Conservation (phyloP, 2,797 vertebrate species). For the Danionella dracula region DNA sequence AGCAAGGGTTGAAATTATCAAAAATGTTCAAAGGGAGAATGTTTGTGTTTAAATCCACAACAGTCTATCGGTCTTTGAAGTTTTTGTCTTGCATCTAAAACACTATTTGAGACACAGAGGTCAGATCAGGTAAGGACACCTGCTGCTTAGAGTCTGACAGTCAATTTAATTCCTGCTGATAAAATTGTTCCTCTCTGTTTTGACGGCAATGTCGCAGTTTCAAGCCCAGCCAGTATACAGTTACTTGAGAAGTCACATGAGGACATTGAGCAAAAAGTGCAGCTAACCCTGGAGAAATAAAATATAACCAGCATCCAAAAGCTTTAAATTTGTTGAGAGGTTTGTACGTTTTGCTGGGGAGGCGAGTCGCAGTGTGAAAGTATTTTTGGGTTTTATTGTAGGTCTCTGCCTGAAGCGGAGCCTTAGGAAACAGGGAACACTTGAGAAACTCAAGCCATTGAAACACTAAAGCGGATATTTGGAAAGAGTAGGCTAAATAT, state of each 20-base stretch:
- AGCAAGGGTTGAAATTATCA: too few species aligned
- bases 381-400: neutral
- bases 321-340: neutral
- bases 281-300: neutral
- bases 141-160: slow-evolving; percentile 40
- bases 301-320: neutral
- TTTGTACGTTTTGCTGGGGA: slow-evolving; percentile 13
- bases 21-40: neutral
- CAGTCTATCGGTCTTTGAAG: slow-evolving; percentile 21
- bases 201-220: slow-evolving; percentile 14
- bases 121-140: slow-evolving; percentile 44
- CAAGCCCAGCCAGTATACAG: neutral
- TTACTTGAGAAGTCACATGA: neutral
- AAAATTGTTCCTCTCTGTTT: slow-evolving; percentile 16
- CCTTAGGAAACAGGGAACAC: slow-evolving; percentile 27
- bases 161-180: slow-evolving; percentile 46
- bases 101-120: slow-evolving; percentile 42
- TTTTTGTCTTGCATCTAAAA: slow-evolving; percentile 46
- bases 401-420: slow-evolving; percentile 21
- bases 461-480: slow-evolving; percentile 52
- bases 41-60: neutral
- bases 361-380: neutral
- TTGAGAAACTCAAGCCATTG: slow-evolving; percentile 29
- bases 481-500: neutral
- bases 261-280: neutral